Conservation (phyloP, 37 sponge, comb jelly and placozoan genomes). For the Spongilla lacustris region DNA sequence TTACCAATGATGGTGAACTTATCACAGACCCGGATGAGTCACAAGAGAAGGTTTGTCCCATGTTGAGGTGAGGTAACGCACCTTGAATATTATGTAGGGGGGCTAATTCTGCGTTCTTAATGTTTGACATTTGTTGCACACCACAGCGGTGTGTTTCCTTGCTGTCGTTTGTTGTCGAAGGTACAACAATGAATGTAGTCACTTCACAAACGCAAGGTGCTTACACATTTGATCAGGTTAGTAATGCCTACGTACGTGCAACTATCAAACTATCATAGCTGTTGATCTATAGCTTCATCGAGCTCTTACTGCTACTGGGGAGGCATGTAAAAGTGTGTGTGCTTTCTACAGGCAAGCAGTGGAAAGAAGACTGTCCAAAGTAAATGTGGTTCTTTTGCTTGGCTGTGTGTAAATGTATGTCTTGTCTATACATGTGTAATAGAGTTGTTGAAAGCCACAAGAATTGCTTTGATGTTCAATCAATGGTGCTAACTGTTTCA, state of each 20-base stretch:
- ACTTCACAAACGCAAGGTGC: conserved; percentile 49
- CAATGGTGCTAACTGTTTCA: too few species aligned
- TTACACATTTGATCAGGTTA: conserved; percentile 54
- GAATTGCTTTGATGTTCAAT: neutral
- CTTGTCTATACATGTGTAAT: neutral
- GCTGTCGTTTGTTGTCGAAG: conserved; percentile 38
- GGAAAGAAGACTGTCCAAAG: conserved; percentile 62
- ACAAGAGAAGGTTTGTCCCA: conserved; percentile 45
- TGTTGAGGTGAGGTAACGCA: neutral
- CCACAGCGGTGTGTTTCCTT: conserved; percentile 20
- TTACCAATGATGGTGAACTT: conserved; percentile 35
- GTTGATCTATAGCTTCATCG: too few species aligned
- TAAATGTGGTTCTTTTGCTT: neutral
- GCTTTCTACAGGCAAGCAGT: conserved; percentile 59
- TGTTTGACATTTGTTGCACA: neutral
- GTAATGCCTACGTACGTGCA: neutral
- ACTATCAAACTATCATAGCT: too few species aligned
- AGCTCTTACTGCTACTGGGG: conserved; percentile 32
- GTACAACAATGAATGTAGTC: conserved; percentile 15
- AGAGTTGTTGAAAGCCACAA: neutral
- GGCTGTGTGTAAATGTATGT: neutral
- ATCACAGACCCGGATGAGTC: conserved; percentile 56
- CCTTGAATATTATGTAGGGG: neutral
- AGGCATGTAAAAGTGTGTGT: conserved; percentile 3
- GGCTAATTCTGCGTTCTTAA: neutral